Evolutionary conservation across 1,140 invertebrate species (phyloP).

Genomic region (Drosophila suzukii): DNA sequence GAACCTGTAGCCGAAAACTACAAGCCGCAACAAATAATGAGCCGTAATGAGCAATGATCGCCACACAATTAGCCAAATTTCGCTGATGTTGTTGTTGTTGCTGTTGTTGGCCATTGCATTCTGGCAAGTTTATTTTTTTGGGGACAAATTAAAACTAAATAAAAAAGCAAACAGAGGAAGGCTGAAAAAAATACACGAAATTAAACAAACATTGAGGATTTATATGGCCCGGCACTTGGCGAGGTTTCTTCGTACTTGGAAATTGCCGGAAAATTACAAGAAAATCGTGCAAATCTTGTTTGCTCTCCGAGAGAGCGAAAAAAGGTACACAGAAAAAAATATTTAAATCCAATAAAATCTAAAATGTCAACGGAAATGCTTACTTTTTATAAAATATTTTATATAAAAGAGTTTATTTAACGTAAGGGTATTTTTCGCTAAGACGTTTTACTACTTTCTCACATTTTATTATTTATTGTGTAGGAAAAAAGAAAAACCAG

Average conservation of each 20-base stretch:
- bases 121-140: constrained; percentile 60
- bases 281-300: constrained; percentile 81
- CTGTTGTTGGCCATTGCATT: constrained; percentile 9
- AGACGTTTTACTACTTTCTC: background rate
- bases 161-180: constrained; percentile 28
- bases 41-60: constrained; percentile 80
- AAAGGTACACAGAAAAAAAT: background rate
- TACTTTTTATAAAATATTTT: background rate
- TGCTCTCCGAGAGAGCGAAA: constrained; percentile 49
- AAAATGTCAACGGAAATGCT: background rate
- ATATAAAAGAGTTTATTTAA: too few relatives aligned
- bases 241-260: constrained; percentile 45
- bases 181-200: constrained; percentile 63
- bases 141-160: constrained; percentile 79
- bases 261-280: constrained; percentile 80
- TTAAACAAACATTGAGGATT: constrained; percentile 78
- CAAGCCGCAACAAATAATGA: constrained; percentile 67
- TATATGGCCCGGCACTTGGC: constrained; percentile 58
- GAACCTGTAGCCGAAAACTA: constrained; percentile 67
- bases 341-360: background rate
- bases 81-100: constrained; percentile 24
- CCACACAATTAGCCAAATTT: constrained; percentile 80
- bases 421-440: too few relatives aligned
- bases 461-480: background rate
- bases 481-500: constrained; percentile 46